A percentile compares a stretch with the other conserved stretches of the same genome.
These are phyloP conservation scores for Rhynchophorus ferrugineus DNA, from an alignment of 1,140 invertebrate genomes.

Conservation along the genomic window DNA sequence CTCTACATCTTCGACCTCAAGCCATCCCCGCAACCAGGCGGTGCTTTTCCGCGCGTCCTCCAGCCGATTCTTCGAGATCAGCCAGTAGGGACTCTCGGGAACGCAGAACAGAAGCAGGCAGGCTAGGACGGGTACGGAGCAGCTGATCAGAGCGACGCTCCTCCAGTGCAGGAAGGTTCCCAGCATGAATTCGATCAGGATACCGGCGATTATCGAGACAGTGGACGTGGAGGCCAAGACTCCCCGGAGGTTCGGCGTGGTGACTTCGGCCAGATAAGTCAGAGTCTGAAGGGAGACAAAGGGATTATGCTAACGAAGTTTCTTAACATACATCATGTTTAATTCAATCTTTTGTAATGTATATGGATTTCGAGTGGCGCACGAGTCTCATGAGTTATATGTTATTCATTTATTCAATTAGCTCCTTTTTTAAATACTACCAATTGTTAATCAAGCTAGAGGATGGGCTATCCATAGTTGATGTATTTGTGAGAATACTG, in stretches of 20 bases:
- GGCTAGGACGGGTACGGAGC: conserved; percentile 56
- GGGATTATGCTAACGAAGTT: too few species aligned
- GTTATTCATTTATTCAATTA: too few species aligned
- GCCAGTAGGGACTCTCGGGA: conserved; percentile 72
- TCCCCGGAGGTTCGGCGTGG: conserved; percentile 66
- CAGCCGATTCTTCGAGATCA: conserved; percentile 52
- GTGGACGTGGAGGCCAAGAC: conserved; percentile 64
- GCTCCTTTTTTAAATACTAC: too few species aligned
- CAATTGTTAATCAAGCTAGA: too few species aligned
- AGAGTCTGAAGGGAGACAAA: conserved; percentile 51
- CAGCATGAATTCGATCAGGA: conserved; percentile 61
- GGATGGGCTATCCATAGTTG: too few species aligned
- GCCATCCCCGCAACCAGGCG: conserved; percentile 62
- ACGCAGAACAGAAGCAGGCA: conserved; percentile 58
- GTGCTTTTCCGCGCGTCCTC: conserved; percentile 52
- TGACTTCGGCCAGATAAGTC: conserved; percentile 74
- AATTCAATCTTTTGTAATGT: too few species aligned
- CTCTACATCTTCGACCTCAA: conserved; percentile 44
- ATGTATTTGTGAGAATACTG: too few species aligned
- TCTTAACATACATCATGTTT: too few species aligned
- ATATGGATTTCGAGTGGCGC: too few species aligned
- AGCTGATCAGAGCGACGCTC: conserved; percentile 58
- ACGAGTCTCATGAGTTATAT: too few species aligned
- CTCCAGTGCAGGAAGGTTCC: conserved; percentile 63
- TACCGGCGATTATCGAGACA: conserved; percentile 63